Evolutionary conservation across 1,140 invertebrate genomes (phyloP).

Genomic region (Drosophila simulans): DNA sequence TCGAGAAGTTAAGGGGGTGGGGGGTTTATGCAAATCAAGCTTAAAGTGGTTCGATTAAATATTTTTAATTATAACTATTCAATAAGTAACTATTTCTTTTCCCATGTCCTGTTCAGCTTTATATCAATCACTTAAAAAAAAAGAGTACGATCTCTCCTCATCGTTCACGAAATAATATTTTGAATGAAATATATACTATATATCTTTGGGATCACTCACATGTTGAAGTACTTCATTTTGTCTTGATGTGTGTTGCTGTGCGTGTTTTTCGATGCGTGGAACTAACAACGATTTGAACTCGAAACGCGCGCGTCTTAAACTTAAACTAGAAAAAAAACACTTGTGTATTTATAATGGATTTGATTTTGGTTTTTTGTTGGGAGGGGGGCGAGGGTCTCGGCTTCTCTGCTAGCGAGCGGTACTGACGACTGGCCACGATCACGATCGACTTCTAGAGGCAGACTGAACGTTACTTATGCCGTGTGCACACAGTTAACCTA

Average conservation of each 20-base stretch:
- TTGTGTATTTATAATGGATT: background rate
- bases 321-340: conserved; percentile 59
- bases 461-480: conserved; percentile 82
- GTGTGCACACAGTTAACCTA: conserved; percentile 80
- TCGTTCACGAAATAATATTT: background rate
- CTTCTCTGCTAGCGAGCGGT: conserved; percentile 8
- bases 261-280: conserved; percentile 5
- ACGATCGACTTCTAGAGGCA: conserved; percentile 82
- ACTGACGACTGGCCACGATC: conserved; percentile 66
- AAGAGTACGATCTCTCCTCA: background rate
- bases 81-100: too few relatives aligned
- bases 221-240: conserved; percentile 84
- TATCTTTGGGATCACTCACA: conserved; percentile 72
- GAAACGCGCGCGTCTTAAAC: conserved; percentile 32
- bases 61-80: too few relatives aligned
- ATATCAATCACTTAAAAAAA: conserved; percentile 18
- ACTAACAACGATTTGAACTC: conserved; percentile 31
- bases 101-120: too few relatives aligned
- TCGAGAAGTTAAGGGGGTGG: too few relatives aligned
- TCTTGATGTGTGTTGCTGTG: conserved; percentile 42
- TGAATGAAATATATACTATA: conserved; percentile 10
- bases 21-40: too few relatives aligned
- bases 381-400: conserved; percentile 4
- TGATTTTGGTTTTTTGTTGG: background rate
- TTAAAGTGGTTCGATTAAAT: too few relatives aligned